phyloP scores from a whole-genome alignment of 2,797 vertebrate genomes.

The Jordanella pulchra region DNA sequence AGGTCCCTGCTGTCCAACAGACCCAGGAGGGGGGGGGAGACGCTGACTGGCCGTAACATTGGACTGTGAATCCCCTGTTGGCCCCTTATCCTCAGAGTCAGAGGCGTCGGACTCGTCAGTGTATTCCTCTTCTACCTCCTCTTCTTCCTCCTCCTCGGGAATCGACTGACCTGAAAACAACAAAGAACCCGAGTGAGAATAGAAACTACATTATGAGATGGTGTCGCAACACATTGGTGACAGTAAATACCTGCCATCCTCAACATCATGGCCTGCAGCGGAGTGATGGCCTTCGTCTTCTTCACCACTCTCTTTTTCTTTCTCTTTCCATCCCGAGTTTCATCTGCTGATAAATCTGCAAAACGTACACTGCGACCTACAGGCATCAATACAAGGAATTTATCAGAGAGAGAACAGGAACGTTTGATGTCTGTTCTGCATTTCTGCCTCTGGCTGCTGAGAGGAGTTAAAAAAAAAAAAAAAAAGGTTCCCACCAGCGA shows the following conservation, averaged over 20 bases:
- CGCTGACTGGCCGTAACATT: slow-evolving; percentile 60
- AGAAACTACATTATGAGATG: neutral
- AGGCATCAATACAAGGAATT: neutral
- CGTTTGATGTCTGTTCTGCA: neutral
- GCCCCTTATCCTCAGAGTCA: slow-evolving; percentile 81
- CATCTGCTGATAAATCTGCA: slow-evolving; percentile 86
- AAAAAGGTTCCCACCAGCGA: slow-evolving; percentile 55
- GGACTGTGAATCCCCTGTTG: slow-evolving; percentile 73
- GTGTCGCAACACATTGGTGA: accelerated
- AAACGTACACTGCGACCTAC: slow-evolving; percentile 93
- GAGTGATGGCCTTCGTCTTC: slow-evolving; percentile 94
- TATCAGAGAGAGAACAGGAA: neutral
- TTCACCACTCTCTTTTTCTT: slow-evolving; percentile 87
- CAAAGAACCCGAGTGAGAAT: neutral
- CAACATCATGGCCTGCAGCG: slow-evolving; percentile 98
- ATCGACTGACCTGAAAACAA: slow-evolving; percentile 88
- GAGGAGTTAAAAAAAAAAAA: neutral
- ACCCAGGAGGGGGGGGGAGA: slow-evolving; percentile 67
- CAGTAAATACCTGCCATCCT: slow-evolving; percentile 90
- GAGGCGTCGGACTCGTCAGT: slow-evolving; percentile 85
- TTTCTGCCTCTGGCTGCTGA: neutral
- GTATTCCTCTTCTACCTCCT: slow-evolving; percentile 90
- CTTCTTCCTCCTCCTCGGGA: slow-evolving; percentile 92
- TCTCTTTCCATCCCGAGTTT: slow-evolving; percentile 81
- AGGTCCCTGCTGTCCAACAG: slow-evolving; percentile 79